Evolutionary conservation across 2,888 invertebrate genomes (phyloP), one percentile per base, ranked within the genome.

Genomic region (Chloroclystis v-ata): DNA sequence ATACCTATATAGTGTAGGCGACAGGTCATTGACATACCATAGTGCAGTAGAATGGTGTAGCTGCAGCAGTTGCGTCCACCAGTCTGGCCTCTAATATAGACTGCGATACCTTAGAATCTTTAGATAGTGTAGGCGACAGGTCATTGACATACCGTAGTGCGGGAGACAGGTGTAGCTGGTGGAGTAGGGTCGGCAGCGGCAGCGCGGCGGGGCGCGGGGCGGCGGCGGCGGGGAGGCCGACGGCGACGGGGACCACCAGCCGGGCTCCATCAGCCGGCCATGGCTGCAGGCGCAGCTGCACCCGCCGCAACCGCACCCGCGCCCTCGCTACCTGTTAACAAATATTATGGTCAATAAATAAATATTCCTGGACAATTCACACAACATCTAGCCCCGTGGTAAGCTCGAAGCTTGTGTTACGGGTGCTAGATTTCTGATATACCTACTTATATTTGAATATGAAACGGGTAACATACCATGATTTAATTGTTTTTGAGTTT

Each of bases 191-290:
- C 84, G 65, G 82, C 89, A 74, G 77, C 86, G 77, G 75, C 89
- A 75, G 84, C 89, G 73, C 65, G 76, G 70, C 70, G 77, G 79
- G 78, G 79, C 80, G 78, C 78, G 84, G 74, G 82, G 82, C 75
- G 81, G 83, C 77, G 82, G 81, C 79, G 82, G 83, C 77, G 83
- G 80, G 60, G 83, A 80, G 67, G 80, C 78, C 77, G 82, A 78
- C 71, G 80, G 81, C 64, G 82, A 79, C 59, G 82, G 80, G 57
- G 81, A 82, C 81, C 84, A 75, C 78, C 75, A 81, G 75, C 82
- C 81, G 63, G 79, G 74, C 65, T 77, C 82, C 82, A 85, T 85
- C 78, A 84, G 76, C 80, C 78, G 78, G 71, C 75, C 86, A 81
- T 82, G 82, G 76, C 77, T 70, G 75, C 81, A 75, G 63, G 67